A percentile compares a stretch with the other conserved stretches of the same genome.
phyloP scores from a whole-genome alignment of 2,113 vertebrate genomes.

The Felis catus region DNA sequence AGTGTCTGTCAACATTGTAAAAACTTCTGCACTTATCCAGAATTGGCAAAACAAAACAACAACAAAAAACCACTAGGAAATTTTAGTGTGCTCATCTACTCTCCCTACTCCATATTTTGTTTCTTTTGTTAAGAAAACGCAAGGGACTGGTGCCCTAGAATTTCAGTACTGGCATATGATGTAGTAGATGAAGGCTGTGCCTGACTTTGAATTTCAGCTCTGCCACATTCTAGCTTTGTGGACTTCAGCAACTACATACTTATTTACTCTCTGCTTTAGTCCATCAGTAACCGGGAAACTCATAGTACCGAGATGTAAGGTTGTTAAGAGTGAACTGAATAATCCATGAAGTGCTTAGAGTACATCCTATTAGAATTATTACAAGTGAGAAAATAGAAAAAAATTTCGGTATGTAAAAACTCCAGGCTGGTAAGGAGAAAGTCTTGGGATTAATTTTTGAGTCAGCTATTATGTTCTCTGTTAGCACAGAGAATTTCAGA shows the following conservation, averaged over 20 bases:
- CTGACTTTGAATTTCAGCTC: background rate
- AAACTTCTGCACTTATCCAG: background rate
- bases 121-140: background rate
- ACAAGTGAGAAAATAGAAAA: background rate
- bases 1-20: background rate
- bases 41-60: background rate
- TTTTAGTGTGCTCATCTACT: accelerated
- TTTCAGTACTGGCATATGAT: background rate
- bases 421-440: background rate
- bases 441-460: background rate
- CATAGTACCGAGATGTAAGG: too few relatives aligned
- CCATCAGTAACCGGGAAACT: background rate
- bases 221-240: background rate
- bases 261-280: background rate
- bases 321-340: background rate
- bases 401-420: background rate
- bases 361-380: background rate
- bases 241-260: background rate
- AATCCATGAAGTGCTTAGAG: background rate
- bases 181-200: accelerated
- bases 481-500: background rate
- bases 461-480: background rate
- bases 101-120: background rate
- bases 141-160: accelerated
- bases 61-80: background rate